Evolutionary conservation across 2,888 invertebrate genomes (phyloP).

Genomic region (Bombyx huttoni): DNA sequence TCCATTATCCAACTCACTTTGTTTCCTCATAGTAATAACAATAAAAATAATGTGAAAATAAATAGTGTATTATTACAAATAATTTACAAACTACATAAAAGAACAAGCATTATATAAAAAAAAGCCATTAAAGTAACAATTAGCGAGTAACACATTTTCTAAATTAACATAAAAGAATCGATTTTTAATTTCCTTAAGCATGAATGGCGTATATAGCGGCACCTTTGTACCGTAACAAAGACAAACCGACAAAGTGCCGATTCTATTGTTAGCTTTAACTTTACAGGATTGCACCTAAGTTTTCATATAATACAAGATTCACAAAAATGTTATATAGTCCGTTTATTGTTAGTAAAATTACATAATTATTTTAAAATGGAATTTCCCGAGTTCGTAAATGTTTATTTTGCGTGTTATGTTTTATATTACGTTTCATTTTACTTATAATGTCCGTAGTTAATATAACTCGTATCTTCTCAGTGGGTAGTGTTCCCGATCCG

Average conservation of each 20-base stretch:
- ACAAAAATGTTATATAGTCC: neutral
- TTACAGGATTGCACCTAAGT: constrained; percentile 16
- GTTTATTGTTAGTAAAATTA: neutral
- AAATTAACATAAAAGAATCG: constrained; percentile 25
- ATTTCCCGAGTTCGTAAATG: too few species aligned
- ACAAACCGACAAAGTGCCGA: constrained; percentile 52
- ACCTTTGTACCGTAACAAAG: constrained; percentile 48
- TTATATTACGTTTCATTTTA: too few species aligned
- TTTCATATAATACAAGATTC: too few species aligned
- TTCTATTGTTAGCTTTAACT: constrained; percentile 11
- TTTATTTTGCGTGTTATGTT: too few species aligned
- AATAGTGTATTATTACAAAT: neutral
- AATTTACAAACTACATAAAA: neutral
- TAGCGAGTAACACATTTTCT: constrained; percentile 34
- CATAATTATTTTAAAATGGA: neutral
- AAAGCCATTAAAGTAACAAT: constrained; percentile 25
- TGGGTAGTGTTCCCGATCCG: too few species aligned
- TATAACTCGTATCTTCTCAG: too few species aligned
- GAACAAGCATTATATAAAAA: neutral
- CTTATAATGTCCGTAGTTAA: too few species aligned
- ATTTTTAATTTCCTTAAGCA: constrained; percentile 38
- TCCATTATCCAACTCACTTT: too few species aligned
- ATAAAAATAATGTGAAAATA: neutral
- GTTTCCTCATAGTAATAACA: too few species aligned
- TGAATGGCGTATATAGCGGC: constrained; percentile 47